phyloP scores from a whole-genome alignment of 1,140 invertebrate species.

The Thaumetopoea pityocampa region DNA sequence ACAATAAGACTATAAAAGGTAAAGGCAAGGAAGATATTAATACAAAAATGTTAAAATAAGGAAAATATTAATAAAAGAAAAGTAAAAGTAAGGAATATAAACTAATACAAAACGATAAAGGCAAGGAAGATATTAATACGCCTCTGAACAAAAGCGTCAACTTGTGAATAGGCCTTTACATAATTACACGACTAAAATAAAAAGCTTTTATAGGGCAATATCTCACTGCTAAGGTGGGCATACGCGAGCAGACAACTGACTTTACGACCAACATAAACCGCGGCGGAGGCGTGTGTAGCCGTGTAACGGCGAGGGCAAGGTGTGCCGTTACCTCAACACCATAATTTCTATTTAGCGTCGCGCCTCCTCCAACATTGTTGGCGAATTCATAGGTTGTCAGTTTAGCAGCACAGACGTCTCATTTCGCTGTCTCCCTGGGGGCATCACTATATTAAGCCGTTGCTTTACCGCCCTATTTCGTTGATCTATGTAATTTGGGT shows the following conservation, averaged over 20 bases:
- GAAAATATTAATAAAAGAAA: too few species aligned
- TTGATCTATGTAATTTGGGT: conserved; percentile 17
- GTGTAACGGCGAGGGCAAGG: conserved; percentile 22
- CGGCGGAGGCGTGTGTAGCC: conserved; percentile 19
- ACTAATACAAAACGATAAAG: conserved; percentile 2
- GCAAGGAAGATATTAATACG: too few species aligned
- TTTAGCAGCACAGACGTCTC: conserved; percentile 34
- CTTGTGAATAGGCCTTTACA: conserved; percentile 5
- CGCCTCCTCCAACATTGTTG: conserved; percentile 48
- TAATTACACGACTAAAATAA: conserved; percentile 16
- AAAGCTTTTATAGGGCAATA: conserved; percentile 24
- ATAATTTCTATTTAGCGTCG: conserved; percentile 57
- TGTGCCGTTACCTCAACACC: conserved; percentile 49
- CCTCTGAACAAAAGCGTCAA: neutral
- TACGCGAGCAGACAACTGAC: conserved; percentile 21
- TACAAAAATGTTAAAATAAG: too few species aligned
- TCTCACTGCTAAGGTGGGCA: conserved; percentile 24
- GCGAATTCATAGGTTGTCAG: conserved; percentile 53
- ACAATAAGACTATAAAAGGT: too few species aligned
- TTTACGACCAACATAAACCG: conserved; percentile 31
- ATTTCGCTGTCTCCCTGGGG: conserved; percentile 24
- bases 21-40: too few species aligned
- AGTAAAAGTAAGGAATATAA: too few species aligned
- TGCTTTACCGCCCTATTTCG: conserved; percentile 16
- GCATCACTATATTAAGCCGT: conserved; percentile 19